These are phyloP conservation scores for Drosophila putrida DNA, from an alignment of 2,888 invertebrate species.

Conservation along the genomic window DNA sequence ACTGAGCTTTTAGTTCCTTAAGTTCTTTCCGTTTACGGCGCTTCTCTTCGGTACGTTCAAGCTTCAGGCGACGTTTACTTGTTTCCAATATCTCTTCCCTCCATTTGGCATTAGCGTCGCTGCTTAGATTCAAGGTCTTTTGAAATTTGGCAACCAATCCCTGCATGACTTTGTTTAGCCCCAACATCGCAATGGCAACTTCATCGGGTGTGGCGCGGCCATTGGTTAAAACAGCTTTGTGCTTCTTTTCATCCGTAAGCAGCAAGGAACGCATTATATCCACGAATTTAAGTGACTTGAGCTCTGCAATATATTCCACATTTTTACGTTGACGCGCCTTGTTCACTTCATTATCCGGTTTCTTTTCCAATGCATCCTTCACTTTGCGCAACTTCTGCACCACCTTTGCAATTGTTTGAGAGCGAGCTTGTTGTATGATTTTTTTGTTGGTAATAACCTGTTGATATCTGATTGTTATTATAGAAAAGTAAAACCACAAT, in stretches of 20 bases:
- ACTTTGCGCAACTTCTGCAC: slow-evolving; percentile 83
- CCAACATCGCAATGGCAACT: slow-evolving; percentile 78
- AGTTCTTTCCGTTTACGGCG: slow-evolving; percentile 66
- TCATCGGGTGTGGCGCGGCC: slow-evolving; percentile 80
- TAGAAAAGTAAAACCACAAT: background rate
- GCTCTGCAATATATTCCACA: slow-evolving; percentile 65
- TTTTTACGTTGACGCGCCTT: slow-evolving; percentile 73
- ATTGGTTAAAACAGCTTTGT: slow-evolving; percentile 75
- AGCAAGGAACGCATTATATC: slow-evolving; percentile 78
- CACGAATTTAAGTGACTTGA: slow-evolving; percentile 76
- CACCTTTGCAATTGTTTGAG: slow-evolving; percentile 80
- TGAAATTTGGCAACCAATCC: slow-evolving; percentile 63
- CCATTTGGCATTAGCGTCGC: slow-evolving; percentile 65
- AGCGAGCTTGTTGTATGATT: slow-evolving; percentile 76
- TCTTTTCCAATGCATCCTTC: slow-evolving; percentile 71
- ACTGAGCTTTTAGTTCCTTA: slow-evolving; percentile 69
- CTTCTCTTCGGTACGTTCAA: slow-evolving; percentile 73
- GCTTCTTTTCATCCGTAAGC: slow-evolving; percentile 71
- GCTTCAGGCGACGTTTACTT: slow-evolving; percentile 78
- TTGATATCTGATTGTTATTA: background rate
- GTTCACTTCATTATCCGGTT: slow-evolving; percentile 72
- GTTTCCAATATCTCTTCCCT: slow-evolving; percentile 71
- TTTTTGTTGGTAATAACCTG: slow-evolving; percentile 83
- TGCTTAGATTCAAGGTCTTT: slow-evolving; percentile 62
- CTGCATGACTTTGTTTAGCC: slow-evolving; percentile 78